Evolutionary conservation across 30 jellyfish, hydroid and myxozoan genomes (phyloP).

Genomic region (Aurelia coerulea): DNA sequence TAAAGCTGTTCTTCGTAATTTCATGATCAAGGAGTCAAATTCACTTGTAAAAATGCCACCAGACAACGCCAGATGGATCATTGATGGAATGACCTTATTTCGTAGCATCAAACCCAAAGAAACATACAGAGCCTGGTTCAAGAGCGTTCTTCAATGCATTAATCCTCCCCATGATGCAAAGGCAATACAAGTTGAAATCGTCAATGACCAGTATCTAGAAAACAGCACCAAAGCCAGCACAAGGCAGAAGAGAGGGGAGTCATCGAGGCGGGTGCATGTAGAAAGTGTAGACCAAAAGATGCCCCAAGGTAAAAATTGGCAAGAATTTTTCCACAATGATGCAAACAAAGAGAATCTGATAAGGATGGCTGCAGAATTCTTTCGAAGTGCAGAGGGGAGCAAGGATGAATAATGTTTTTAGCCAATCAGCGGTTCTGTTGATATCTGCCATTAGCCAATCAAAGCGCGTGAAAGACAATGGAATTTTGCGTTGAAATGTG

Average conservation of each 20-base stretch:
- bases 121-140: no score
- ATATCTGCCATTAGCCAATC: no score
- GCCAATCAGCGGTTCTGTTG: no score
- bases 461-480: no score
- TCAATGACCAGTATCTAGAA: no score
- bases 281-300: slow-evolving; percentile 38
- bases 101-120: no score
- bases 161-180: no score
- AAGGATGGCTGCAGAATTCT: slow-evolving; percentile 1
- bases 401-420: no score
- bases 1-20: slow-evolving; percentile 23
- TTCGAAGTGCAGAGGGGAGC: slow-evolving; percentile 15
- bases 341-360: no score
- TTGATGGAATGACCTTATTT: slow-evolving; percentile 20
- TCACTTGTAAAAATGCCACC: slow-evolving; percentile 24
- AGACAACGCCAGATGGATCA: slow-evolving; percentile 15
- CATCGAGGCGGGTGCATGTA: slow-evolving; percentile 15
- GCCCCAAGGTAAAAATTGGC: slow-evolving; percentile 32
- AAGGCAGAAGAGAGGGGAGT: slow-evolving; percentile 14
- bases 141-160: no score
- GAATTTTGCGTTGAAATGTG: no score
- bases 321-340: slow-evolving; percentile 27
- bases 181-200: no score
- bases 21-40: slow-evolving; percentile 46
- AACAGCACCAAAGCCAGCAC: slow-evolving; percentile 29